A percentile compares a stretch with the other conserved stretches of the same genome.
Conservation (phyloP, 92 coral and sea anemone species). For the Palythoa heliodiscus region DNA sequence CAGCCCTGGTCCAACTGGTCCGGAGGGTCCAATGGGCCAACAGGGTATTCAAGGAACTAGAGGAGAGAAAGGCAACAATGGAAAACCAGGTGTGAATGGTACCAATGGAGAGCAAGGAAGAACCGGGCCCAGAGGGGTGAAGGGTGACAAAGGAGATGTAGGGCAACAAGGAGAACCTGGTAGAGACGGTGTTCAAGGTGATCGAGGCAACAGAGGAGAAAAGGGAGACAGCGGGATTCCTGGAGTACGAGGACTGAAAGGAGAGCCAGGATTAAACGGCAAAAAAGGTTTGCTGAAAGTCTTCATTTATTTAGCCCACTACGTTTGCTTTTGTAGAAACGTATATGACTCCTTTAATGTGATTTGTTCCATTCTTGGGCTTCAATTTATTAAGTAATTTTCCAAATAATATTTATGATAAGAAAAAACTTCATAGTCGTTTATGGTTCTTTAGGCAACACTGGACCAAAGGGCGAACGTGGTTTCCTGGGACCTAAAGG, state of each 20-base stretch:
- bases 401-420: too few species aligned
- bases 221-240: slow-evolving; percentile 13
- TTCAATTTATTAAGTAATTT: too few species aligned
- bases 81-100: slow-evolving; percentile 8
- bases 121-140: background rate
- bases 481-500: background rate
- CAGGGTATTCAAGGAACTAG: background rate
- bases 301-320: background rate
- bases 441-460: background rate
- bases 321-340: too few species aligned
- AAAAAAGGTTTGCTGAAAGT: slow-evolving; percentile 5
- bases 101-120: slow-evolving; percentile 8
- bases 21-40: background rate
- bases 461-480: slow-evolving; percentile 9
- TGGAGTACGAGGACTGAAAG: too few species aligned
- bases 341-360: too few species aligned
- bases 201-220: background rate
- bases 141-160: slow-evolving; percentile 18
- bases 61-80: slow-evolving; percentile 8
- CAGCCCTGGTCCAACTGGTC: background rate
- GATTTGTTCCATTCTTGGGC: too few species aligned
- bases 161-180: slow-evolving; percentile 2
- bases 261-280: background rate
- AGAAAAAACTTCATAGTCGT: too few species aligned
- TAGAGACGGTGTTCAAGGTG: too few species aligned